Conservation (phyloP, 2,797 vertebrate genomes). For the Darevskia nairensis region DNA sequence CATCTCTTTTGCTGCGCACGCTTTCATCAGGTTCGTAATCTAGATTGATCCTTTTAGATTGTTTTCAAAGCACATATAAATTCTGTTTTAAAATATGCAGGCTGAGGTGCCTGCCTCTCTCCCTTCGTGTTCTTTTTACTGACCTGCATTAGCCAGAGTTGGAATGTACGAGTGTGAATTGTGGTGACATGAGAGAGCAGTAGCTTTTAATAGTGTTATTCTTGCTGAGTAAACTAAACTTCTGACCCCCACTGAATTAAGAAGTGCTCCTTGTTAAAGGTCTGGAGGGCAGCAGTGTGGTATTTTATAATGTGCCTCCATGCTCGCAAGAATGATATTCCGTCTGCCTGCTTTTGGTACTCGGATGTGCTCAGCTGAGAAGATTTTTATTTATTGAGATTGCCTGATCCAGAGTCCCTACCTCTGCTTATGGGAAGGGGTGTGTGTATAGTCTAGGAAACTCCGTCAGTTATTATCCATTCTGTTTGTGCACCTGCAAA, state of each 20-base stretch:
- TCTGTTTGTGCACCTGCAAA: neutral
- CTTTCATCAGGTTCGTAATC: slow-evolving; percentile 54
- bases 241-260: slow-evolving; percentile 72
- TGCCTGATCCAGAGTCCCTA: neutral
- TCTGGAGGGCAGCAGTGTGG: slow-evolving; percentile 53
- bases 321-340: slow-evolving; percentile 59
- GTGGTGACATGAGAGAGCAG: slow-evolving; percentile 68
- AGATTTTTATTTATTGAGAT: slow-evolving; percentile 52
- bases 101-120: slow-evolving; percentile 49
- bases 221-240: slow-evolving; percentile 79
- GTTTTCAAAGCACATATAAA: slow-evolving; percentile 69
- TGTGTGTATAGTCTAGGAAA: neutral
- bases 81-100: slow-evolving; percentile 68
- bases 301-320: slow-evolving; percentile 43
- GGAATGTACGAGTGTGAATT: slow-evolving; percentile 69
- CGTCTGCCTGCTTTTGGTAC: slow-evolving; percentile 20
- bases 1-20: slow-evolving; percentile 49
- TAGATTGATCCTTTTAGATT: slow-evolving; percentile 52
- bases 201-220: slow-evolving; percentile 75
- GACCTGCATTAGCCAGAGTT: slow-evolving; percentile 60
- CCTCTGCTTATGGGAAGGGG: neutral
- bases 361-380: slow-evolving; percentile 46
- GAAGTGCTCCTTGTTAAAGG: slow-evolving; percentile 60
- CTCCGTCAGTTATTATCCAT: neutral
- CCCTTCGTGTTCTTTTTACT: slow-evolving; percentile 46